Conservation (phyloP, 2,888 invertebrate species). For the Aspidapion aeneum region DNA sequence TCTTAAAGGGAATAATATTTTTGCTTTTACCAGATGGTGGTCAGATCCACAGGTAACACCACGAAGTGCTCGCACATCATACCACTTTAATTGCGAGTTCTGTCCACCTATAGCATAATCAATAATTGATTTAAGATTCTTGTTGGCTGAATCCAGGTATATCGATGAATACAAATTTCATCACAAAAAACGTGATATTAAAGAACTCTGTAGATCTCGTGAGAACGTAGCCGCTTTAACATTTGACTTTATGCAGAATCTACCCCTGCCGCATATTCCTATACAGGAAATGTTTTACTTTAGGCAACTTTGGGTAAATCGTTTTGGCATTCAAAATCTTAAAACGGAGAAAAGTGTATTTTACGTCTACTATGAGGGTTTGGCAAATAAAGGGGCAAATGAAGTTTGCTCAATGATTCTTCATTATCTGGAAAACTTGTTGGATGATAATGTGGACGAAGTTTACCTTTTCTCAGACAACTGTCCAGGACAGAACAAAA, state of each 20-base stretch:
- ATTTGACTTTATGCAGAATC: conserved; percentile 34
- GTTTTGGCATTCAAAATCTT: conserved; percentile 7
- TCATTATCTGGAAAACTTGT: conserved; percentile 10
- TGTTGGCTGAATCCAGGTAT: too few species aligned
- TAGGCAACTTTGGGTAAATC: conserved; percentile 20
- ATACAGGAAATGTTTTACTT: conserved; percentile 35
- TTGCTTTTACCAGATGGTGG: too few species aligned
- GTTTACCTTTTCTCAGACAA: conserved; percentile 5
- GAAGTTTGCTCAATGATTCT: conserved; percentile 5
- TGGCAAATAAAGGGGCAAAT: conserved; percentile 9
- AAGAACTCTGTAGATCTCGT: conserved; percentile 12
- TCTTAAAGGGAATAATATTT: too few species aligned
- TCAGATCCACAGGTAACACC: too few species aligned
- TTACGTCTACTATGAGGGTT: conserved; percentile 6
- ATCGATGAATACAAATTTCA: too few species aligned
- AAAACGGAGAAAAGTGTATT: conserved; percentile 14
- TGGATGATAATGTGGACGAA: conserved; percentile 1
- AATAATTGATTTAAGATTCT: too few species aligned
- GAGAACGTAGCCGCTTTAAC: conserved; percentile 23
- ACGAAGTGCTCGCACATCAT: too few species aligned
- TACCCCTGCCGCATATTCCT: conserved; percentile 27
- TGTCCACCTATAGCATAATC: too few species aligned
- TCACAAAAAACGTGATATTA: neutral
- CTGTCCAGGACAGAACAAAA: conserved; percentile 7
- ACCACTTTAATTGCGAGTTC: too few species aligned